Conservation (phyloP, 1,140 invertebrate species). For the Anoplolepis gracilipes region DNA sequence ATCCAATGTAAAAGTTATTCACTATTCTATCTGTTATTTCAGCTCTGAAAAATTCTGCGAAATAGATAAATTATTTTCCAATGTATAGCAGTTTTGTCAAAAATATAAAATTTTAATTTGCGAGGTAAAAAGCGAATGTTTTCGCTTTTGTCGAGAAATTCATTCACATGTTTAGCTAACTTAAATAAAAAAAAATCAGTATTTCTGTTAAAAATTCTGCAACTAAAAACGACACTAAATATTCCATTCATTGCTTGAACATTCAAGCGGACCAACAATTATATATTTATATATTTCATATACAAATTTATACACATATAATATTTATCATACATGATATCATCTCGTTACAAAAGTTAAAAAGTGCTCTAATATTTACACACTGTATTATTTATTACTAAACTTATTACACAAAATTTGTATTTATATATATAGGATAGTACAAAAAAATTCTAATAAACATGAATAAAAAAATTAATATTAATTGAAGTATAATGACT, state of each 20-base stretch:
- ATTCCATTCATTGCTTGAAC: not conserved
- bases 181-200: constrained; percentile 19
- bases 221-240: not conserved
- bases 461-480: no score
- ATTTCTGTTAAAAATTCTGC: constrained; percentile 1
- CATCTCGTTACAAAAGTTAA: not conserved
- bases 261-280: no score
- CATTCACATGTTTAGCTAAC: not conserved
- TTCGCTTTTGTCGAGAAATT: not conserved
- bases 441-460: no score
- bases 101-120: constrained; percentile 10
- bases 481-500: no score
- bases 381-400: not conserved
- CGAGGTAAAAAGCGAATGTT: constrained; percentile 13
- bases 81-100: not conserved
- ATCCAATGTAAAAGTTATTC: constrained; percentile 6
- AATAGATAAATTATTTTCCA: not conserved
- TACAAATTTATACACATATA: not conserved
- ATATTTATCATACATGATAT: not conserved
- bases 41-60: constrained; percentile 1
- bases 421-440: no score
- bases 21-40: not conserved
- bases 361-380: not conserved
- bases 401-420: not conserved
- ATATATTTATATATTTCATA: no score